Evolutionary conservation across 2,797 vertebrate species (phyloP), one percentile per base, ranked within the genome.

Genomic region (Darevskia mixta): DNA sequence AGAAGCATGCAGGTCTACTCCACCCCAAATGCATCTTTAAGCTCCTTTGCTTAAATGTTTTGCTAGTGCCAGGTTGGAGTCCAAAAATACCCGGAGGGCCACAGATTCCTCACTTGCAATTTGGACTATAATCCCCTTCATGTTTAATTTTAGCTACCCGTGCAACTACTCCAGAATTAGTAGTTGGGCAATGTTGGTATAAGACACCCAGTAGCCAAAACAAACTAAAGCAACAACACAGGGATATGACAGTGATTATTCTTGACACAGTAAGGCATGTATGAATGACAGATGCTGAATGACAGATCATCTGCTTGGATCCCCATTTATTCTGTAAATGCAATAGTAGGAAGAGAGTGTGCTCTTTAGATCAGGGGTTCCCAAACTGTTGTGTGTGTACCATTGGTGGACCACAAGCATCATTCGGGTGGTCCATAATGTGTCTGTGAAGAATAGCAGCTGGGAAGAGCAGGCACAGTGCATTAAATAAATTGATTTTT

Each of bases 241-340:
- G 45, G 43, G 67, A 69, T 90, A 84, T 67, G 82, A 72, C 3
- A 85, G 71, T 73, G 43, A 88, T 90, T 92, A 90, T 77, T 88
- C 79, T 64, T 87, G n/a, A 86, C 69, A 0, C 43, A 91, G 90
- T 89, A 72, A 92, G 80, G 71, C 79, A 83, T 43, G 67, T 92
- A 85, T 29, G 88, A 92, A 82, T 82, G 86, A 58, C 66, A 73
- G 69, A 64, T 1, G 6, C 67, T 81, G 89, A 91, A 81, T 88
- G 85, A 89, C 81, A 88, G 83, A 93, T 89, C 85, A 86, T 27
- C 45, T 69, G 64, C 23, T 0, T 1, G 91, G 78, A 35, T 87
- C 86, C 43, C 45, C n/a, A 77, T 78, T 87, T 38, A 77, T 45
- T 87, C 78, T 89, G 72, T 35, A 88, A 87, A 81, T n/a, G 85